phyloP scores from a whole-genome alignment of 2,113 vertebrate species.

The Peromyscus leucopus region DNA sequence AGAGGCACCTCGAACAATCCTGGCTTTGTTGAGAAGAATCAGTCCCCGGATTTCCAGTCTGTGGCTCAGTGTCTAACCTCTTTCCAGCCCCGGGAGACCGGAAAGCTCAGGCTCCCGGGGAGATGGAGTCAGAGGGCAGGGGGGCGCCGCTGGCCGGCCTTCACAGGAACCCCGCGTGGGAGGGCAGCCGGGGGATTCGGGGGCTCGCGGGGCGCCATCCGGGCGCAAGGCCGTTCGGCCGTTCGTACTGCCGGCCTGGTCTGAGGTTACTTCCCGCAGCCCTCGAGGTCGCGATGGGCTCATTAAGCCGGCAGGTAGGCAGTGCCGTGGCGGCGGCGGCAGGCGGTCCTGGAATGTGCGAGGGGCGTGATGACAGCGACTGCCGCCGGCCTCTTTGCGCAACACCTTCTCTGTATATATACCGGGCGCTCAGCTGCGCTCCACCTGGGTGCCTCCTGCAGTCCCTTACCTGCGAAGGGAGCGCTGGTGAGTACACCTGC shows the following conservation, averaged over 20 bases:
- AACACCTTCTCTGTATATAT: conserved; percentile 89
- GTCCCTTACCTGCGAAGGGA: conserved; percentile 76
- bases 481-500: conserved; percentile 87
- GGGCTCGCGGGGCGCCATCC: background rate
- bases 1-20: conserved; percentile 72
- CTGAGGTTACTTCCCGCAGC: conserved; percentile 30
- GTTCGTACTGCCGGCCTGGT: background rate
- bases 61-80: conserved; percentile 80
- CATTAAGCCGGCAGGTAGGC: conserved; percentile 87
- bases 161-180: background rate
- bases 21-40: conserved; percentile 80
- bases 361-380: conserved; percentile 86
- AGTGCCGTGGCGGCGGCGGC: conserved; percentile 80
- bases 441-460: conserved; percentile 76
- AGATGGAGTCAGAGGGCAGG: background rate
- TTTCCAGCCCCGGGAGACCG: background rate
- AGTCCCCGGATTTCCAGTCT: conserved; percentile 80
- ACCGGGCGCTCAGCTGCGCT: conserved; percentile 77
- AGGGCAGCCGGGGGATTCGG: background rate
- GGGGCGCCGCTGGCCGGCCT: background rate
- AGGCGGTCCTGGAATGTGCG: conserved; percentile 86
- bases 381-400: conserved; percentile 85
- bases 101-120: background rate
- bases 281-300: conserved; percentile 85
- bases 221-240: background rate